Base-by-base conservation (phyloP, 2,797 vertebrate genomes). In the Sciaenops ocellatus region DNA sequence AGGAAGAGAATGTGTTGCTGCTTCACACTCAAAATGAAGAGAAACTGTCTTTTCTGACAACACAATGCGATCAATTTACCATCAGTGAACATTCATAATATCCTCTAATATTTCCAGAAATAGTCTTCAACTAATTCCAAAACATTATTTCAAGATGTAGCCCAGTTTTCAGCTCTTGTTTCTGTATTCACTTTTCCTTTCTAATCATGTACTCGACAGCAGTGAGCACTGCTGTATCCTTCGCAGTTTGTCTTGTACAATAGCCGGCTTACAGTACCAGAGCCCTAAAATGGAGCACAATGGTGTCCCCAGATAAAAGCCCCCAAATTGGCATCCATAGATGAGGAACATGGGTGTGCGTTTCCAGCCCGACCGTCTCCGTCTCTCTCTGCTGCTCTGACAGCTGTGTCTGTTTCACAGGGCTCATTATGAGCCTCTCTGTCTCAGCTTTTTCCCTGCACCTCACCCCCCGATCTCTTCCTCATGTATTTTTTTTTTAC, bases 251-350 rank as follows among this genome's bases (percentile, higher is more conserved):
- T 80, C 72, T 74, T n/a, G 28, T 76, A 80, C 80, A 88, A 85
- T 61, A 73, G 62, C 60, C 18, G 73, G 51, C 17, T 22, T 86
- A 83, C 78, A 79, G 73, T 83, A 82, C 81, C 74, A 77, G 42
- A 80, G 71, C 79, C 71, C 73, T 71, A 74, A 87, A 77, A 85
- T 72, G 69, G 81, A 75, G 63, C 74, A 78, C 82, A 85, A 89
- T 82, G 64, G 73, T 70, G 20, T 84, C 78, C 70, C 75, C 46
- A 70, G 74, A 84, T 92, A 72, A 91, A 93, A 90, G 92, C 73
- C 86, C 74, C 89, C 55, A 92, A 90, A 93, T 83, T 91, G 92
- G 84, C 83, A 78, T 81, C 83, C 69, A 69, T 51, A 91, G 76
- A 78, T 76, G 79, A 86, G 83, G 73, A 85, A 79, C 73, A 69